Evolutionary conservation across 2,888 invertebrate species (phyloP).

Genomic region (Erynnis tages): DNA sequence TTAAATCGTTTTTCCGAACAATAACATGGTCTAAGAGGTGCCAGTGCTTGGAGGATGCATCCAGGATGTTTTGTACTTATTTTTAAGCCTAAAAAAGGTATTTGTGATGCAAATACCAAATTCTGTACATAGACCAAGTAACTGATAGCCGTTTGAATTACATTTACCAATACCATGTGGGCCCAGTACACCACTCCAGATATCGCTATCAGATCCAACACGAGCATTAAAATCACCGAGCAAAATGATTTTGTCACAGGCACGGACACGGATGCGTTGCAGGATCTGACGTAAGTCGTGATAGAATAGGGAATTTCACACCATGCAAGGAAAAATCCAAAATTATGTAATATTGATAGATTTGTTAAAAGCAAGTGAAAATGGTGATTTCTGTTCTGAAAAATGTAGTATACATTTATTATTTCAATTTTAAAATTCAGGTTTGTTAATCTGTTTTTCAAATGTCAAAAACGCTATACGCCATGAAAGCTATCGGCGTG

Average conservation of each 20-base stretch:
- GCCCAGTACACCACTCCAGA: background rate
- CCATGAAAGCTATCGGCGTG: too few species aligned
- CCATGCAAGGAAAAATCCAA: too few species aligned
- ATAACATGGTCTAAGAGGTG: constrained; percentile 3
- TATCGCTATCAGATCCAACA: background rate
- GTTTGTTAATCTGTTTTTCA: too few species aligned
- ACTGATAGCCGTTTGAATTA: background rate
- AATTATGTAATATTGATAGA: too few species aligned
- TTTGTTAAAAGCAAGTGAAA: too few species aligned
- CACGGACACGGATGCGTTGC: constrained; percentile 5
- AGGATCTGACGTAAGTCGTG: background rate
- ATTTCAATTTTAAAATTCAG: too few species aligned
- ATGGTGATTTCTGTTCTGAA: too few species aligned
- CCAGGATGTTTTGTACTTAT: constrained; percentile 2
- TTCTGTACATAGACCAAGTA: background rate
- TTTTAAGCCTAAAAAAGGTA: background rate
- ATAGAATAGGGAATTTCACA: too few species aligned
- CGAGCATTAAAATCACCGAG: too few species aligned
- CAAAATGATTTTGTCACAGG: background rate
- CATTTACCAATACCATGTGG: background rate
- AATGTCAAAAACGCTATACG: too few species aligned
- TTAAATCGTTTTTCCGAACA: background rate
- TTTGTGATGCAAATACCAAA: background rate
- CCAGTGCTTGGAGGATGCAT: constrained; percentile 10
- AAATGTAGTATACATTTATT: too few species aligned